Percentiles rank a stretch among this genome's conserved stretches.
Conservation (phyloP, 2,797 vertebrate genomes). For the Pelochelys cantorii region DNA sequence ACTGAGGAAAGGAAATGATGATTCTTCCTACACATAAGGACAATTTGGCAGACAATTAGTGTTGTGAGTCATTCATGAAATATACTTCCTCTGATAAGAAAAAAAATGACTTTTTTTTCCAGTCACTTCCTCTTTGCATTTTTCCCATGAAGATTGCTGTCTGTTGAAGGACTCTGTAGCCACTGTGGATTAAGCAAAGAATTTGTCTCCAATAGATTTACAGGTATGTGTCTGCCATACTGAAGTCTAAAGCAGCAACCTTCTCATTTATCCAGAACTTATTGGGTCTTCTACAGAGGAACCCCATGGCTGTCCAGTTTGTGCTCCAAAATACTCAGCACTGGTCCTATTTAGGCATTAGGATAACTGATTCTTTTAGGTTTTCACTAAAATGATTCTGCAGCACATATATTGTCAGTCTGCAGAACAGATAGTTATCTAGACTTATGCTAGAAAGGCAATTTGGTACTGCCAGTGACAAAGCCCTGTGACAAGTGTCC, state of each 20-base stretch:
- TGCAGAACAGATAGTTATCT: not conserved
- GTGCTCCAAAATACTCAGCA: not conserved
- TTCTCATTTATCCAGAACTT: not conserved
- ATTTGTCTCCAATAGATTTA: not conserved
- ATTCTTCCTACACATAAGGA: slow-evolving; percentile 8
- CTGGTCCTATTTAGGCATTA: not conserved
- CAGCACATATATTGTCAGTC: not conserved
- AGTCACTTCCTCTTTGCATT: slow-evolving; percentile 18
- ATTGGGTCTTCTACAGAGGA: not conserved
- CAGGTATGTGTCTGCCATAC: not conserved
- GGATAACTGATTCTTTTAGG: not conserved
- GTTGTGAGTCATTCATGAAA: slow-evolving; percentile 45
- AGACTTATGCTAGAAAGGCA: not conserved
- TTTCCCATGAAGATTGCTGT: not conserved
- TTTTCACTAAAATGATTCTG: not conserved
- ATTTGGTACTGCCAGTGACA: not conserved
- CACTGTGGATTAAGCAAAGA: slow-evolving; percentile 10
- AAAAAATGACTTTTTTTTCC: not conserved
- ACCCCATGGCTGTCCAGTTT: not conserved
- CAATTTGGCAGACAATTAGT: slow-evolving; percentile 51
- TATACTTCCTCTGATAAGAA: slow-evolving; percentile 55
- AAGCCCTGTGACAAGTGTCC: not conserved
- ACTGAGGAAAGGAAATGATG: not conserved
- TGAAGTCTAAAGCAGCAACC: not conserved
- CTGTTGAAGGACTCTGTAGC: not conserved